Base-by-base conservation (phyloP, 2,113 vertebrate species). In the Zingel zingel region DNA sequence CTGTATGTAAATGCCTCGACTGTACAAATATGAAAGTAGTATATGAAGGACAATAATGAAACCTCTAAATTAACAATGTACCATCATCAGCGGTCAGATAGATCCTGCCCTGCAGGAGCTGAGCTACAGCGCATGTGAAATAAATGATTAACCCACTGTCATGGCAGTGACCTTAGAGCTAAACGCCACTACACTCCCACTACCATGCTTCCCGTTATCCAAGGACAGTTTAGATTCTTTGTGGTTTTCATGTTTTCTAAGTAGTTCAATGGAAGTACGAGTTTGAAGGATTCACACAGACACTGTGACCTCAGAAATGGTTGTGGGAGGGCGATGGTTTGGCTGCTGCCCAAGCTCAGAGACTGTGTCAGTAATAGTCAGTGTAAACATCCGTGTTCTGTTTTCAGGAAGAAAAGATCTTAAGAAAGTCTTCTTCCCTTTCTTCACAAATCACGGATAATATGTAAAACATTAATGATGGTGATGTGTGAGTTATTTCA, bases 351-450 rank as follows among this genome's bases (percentile, higher is more conserved):
- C 63, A 73, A 66, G 43, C 12, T 33, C 19, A 53, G 2, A n/a
- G 57, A 45, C 43, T 2, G 2, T 36, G 63, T 51, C 67, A 73
- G 43, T 3, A n/a, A 39, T 1, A 21, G 15, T 27, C 53, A 12
- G 45, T 39, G 19, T 51, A 61, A 81, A 77, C 77, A 81, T 72
- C 78, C 5, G 39, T 56, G 69, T 33, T 58, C 13, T 27, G n/a
- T 45, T 78, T 23, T 21, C 12, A 43, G 7, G 6, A 30, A 30
- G 33, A 21, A 54, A 58, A n/a, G 4, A 43, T 21, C 23, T 54
- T 16, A 14, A 47, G 21, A 57, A 15, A 80, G 12, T 27, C 15
- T n/a, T 15, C 57, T 68, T 54, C 19, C n/a, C 18, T 58, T 63
- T 30, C 6, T 36, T 19, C 65, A 57, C 7, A 39, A 25, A 39